Evolutionary conservation across 2,888 invertebrate genomes (phyloP), one percentile per base, ranked within the genome.

Genomic region (Pterobdella sp.): DNA sequence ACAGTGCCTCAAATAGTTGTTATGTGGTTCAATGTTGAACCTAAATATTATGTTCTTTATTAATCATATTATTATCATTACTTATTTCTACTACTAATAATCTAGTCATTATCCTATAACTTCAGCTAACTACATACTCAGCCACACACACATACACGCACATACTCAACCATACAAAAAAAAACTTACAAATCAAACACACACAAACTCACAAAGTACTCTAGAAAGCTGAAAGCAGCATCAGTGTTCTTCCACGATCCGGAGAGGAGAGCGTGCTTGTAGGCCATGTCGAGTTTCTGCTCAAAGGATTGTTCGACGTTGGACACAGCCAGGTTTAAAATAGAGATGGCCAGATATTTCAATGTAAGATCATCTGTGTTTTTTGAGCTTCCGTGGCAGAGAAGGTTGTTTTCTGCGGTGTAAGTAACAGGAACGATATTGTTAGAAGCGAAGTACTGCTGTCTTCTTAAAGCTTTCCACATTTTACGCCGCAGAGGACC

Each of bases 321-420:
- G 31, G 52, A 29, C 34, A 65, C 75, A 0, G 76, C 77, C 35
- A 77, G 68, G 72, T 74, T 76, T 36, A 73, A 73, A 37, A 77
- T 76, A 37, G 76, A 76, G n/a, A 76, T 74, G 29, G 77, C 74
- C 14, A 77, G 49, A 64, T 71, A 74, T n/a, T 73, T 72, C 26
- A 77, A 56, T 31, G 75, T 52, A 26, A 76, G 74, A 63, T 77
- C 77, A 42, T 77, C 77, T 36, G n/a, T 56, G n/a, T 26, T 56
- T 26, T n/a, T n/a, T n/a, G n/a, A n/a, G n/a, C n/a, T n/a, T 56
- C 75, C 65, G 49, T 75, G 73, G 73, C 80, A 80, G 69, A 79
- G 71, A 7, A 78, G 73, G 71, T 80, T 80, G 67, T 80, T 79
- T 73, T 79, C 80, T 10, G 77, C 78, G 1, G 76, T 79, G 0